Evolutionary conservation across 53 echinoderm and acorn worm genomes (phyloP).

Genomic region (Zoroaster sp.): DNA sequence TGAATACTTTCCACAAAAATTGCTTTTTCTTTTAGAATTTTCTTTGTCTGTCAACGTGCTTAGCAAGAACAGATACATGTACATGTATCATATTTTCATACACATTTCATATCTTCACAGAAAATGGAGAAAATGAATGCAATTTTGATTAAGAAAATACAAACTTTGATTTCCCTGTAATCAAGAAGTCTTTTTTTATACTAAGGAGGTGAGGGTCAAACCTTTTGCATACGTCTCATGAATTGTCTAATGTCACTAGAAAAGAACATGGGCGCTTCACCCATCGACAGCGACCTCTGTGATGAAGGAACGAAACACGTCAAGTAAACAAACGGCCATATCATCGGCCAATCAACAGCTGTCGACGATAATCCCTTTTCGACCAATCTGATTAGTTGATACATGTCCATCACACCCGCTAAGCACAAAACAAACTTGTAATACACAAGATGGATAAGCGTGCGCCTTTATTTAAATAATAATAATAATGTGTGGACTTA

Average conservation of each 20-base stretch:
- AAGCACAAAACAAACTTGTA: no score
- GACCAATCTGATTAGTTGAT: no score
- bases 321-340: neutral
- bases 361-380: no score
- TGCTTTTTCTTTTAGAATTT: neutral
- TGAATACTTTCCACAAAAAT: neutral
- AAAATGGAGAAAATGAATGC: no score
- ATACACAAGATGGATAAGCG: no score
- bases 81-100: no score
- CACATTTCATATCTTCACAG: no score
- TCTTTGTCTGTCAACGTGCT: no score
- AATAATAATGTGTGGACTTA: no score
- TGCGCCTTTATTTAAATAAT: no score
- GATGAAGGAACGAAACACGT: constrained; percentile 18
- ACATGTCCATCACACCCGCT: no score
- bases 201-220: constrained; percentile 22
- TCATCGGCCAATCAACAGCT: neutral
- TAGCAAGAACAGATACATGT: no score
- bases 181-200: neutral
- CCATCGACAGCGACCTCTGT: constrained; percentile 73
- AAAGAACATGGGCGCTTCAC: constrained; percentile 70
- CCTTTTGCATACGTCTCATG: constrained; percentile 72
- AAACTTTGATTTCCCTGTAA: neutral
- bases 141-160: neutral
- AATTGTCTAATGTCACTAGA: constrained; percentile 67